Evolutionary conservation across 92 coral and sea anemone genomes (phyloP).

Genomic region (Epizoanthus illoricatus): DNA sequence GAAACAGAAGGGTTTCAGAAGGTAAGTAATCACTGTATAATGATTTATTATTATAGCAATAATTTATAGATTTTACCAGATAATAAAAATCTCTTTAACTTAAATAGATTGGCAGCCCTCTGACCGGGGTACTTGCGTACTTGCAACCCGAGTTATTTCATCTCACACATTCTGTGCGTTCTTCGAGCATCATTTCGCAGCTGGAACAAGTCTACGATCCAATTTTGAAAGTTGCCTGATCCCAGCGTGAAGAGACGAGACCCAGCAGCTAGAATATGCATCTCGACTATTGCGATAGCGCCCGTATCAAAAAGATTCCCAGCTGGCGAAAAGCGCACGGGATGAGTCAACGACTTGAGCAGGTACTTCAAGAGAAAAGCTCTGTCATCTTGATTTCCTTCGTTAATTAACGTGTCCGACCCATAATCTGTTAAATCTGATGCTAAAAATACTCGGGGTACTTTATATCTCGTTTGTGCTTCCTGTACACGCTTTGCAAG

Average conservation of each 20-base stretch:
- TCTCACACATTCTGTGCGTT: constrained; percentile 87
- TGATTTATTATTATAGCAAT: constrained; percentile 19
- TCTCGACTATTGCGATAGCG: constrained; percentile 86
- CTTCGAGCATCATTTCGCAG: constrained; percentile 52
- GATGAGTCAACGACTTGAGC: constrained; percentile 58
- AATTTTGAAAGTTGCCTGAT: constrained; percentile 94
- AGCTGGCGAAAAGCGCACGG: constrained; percentile 66
- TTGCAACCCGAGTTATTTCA: constrained; percentile 35
- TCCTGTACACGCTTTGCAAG: constrained; percentile 72
- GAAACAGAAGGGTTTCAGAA: constrained; percentile 5
- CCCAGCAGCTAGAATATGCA: constrained; percentile 92
- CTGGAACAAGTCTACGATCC: constrained; percentile 79
- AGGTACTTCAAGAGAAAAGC: constrained; percentile 55
- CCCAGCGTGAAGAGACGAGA: constrained; percentile 84
- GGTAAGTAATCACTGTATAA: constrained; percentile 10
- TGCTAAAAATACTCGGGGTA: constrained; percentile 69
- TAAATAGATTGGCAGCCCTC: neutral
- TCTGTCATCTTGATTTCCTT: constrained; percentile 58
- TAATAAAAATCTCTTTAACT: neutral
- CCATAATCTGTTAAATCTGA: constrained; percentile 91
- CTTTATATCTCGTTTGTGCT: constrained; percentile 50
- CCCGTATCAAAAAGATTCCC: constrained; percentile 82
- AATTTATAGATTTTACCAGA: constrained; percentile 15
- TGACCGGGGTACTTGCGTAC: neutral
- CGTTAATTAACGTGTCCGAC: constrained; percentile 83